Evolutionary conservation across 2,888 invertebrate genomes (phyloP).

Genomic region (Plebejus argus): DNA sequence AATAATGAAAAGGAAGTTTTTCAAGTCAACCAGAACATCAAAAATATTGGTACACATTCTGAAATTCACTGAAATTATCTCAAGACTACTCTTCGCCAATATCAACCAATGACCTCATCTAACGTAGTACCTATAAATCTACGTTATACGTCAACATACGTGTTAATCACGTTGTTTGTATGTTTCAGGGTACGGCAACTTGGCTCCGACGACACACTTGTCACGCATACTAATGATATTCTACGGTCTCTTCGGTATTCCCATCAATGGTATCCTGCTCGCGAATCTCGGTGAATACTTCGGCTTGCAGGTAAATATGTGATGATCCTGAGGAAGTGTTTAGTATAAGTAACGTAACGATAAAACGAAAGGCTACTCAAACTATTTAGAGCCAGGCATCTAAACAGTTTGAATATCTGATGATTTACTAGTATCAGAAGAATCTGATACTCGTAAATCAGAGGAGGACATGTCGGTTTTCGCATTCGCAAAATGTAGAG

Average conservation of each 20-base stretch:
- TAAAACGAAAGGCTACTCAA: not conserved
- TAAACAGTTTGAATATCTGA: too few relatives aligned
- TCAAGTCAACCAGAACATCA: too few relatives aligned
- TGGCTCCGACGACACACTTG: slow-evolving; percentile 90
- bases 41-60: too few relatives aligned
- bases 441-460: too few relatives aligned
- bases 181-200: slow-evolving; percentile 91
- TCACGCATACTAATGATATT: slow-evolving; percentile 93
- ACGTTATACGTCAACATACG: slow-evolving; percentile 15
- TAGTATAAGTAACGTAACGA: not conserved
- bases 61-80: not conserved
- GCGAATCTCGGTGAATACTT: slow-evolving; percentile 93
- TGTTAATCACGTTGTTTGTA: slow-evolving; percentile 11
- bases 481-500: too few relatives aligned
- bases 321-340: not conserved
- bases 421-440: too few relatives aligned
- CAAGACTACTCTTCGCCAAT: not conserved
- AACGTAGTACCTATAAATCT: not conserved
- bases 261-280: slow-evolving; percentile 89
- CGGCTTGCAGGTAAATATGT: slow-evolving; percentile 84
- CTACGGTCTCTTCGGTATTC: slow-evolving; percentile 92
- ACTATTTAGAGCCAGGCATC: too few relatives aligned
- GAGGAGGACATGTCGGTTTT: too few relatives aligned
- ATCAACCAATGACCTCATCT: slow-evolving; percentile 11
- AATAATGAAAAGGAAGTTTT: too few relatives aligned